Base-by-base conservation (phyloP, 64 coral and sea anemone genomes). In the Stichodactyla mertensii region DNA sequence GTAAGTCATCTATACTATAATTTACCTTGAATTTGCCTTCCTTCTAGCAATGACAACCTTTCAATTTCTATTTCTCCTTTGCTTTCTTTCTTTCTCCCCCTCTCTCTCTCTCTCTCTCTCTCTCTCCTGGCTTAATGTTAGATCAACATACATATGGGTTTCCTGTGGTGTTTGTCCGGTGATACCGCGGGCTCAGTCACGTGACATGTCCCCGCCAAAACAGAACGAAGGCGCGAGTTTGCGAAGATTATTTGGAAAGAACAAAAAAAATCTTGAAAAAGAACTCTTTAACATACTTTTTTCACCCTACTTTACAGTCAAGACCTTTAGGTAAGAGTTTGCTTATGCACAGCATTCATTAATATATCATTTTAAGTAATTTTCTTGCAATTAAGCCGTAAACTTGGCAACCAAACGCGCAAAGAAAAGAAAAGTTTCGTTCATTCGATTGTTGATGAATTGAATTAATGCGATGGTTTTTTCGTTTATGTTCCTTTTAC, bases 151-250 rank as follows among this genome's bases (percentile, higher is more conserved):
- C 6, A 6, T 8, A 71, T 26, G 24, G 69, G 11, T 2, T 26
- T 10, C 69, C 69, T 74, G 69, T 74, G 69, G 69, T 31, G 11
- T 0, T 12, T 0, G 5, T 4, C 20, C 2, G 27, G 20, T 18
- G 27, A 55, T 14, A 61, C 26, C 83, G 83, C 83, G 55, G 83
- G 83, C 83, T 57, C 83, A 14, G 23, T 85, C 83, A 85, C 83
- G 31, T 85, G 83, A 85, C 57, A 58, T 20, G 18, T 61, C 55
- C 83, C 83, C 83, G 83, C 83, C 55, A 85, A 85, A 85, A 85
- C 53, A 60, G 57, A 85, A 85, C 83, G 56, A 60, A 85, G 56
- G 83, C 83, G 83, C 83, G 83, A 85, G 54, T 85, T 85, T 85
- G 60, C 60, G 27, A 64, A 85, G 51, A 61, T 36, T 24, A 54